Base-by-base conservation (phyloP, 2,888 invertebrate genomes). In the Sialis fuliginosa region DNA sequence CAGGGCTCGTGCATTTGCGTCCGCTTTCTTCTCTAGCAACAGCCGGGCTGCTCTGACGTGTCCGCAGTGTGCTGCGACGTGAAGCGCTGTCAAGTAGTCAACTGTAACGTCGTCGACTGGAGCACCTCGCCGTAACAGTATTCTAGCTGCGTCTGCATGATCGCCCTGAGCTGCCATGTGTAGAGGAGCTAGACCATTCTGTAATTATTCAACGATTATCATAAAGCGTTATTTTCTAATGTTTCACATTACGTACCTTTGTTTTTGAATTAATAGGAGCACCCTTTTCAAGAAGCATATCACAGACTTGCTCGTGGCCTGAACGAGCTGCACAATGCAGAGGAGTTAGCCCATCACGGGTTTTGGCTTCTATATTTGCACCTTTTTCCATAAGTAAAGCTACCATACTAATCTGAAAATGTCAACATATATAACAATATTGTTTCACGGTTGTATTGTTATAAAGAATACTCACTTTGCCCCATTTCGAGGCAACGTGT, bases 161-260 rank as follows among this genome's bases (percentile, higher is more conserved):
- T 98, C 96, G 51, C 97, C 97, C 68, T 97, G 96, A 45, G 93
- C 90, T 50, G 96, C 90, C 96, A 97, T 97, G 69, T 97, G 97
- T 54, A 97, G 73, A 39, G 96, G 93, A n/a, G 93, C 89, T 54
- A 97, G 70, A 9, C 96, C 88, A 61, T 88, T 88, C 79, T 83
- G 63, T 2, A 65, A 63, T 52, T 44, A 8, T 31, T 6, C 8
- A 33, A 33, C 6, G n/a, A 35, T 39, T 45, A 34, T 35, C n/a
- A 22, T 22, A 2, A 22, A 22, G 22, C 22, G 22, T 22, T 22
- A 22, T 22, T 2, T 22, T 22, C 22, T 2, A 22, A 22, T 22
- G 22, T 22, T 22, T 22, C 22, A 22, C 22, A 22, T 22, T 22
- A 22, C 22, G 22, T 61, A 86, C 88, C 78, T 93, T 97, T 4